Evolutionary conservation across 2,888 invertebrate genomes (phyloP).

Genomic region (Erebia aethiops): DNA sequence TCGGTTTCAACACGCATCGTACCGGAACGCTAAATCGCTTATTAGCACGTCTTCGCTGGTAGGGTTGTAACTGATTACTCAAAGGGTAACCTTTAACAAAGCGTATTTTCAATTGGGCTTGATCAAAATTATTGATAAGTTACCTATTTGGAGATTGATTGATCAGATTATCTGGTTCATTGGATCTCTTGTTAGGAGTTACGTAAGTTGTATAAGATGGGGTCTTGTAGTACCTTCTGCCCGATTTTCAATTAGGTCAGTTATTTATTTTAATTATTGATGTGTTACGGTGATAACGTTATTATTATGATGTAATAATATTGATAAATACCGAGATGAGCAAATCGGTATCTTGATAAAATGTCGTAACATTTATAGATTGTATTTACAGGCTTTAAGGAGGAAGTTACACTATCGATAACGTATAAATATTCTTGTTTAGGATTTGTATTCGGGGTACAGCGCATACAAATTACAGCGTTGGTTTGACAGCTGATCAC

Average conservation of each 20-base stretch:
- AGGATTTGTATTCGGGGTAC: too few relatives aligned
- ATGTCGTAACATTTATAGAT: not conserved
- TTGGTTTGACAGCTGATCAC: too few relatives aligned
- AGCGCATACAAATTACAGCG: too few relatives aligned
- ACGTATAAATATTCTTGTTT: too few relatives aligned
- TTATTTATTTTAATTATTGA: not conserved
- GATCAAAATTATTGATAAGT: slow-evolving; percentile 12
- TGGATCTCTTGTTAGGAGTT: slow-evolving; percentile 9
- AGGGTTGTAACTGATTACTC: not conserved
- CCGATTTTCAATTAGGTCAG: not conserved
- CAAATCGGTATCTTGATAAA: not conserved
- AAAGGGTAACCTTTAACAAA: not conserved
- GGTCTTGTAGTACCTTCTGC: not conserved
- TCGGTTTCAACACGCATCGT: too few relatives aligned
- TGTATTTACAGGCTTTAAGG: not conserved
- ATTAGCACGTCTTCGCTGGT: too few relatives aligned
- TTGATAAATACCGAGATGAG: not conserved
- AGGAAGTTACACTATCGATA: not conserved
- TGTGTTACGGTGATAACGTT: not conserved
- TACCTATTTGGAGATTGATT: slow-evolving; percentile 11
- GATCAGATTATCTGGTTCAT: slow-evolving; percentile 6
- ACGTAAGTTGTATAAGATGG: not conserved
- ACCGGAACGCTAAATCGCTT: too few relatives aligned
- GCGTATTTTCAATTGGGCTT: not conserved
- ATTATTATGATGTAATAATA: not conserved